Conservation (phyloP, 2,888 invertebrate genomes). For the Augiades crinisus region DNA sequence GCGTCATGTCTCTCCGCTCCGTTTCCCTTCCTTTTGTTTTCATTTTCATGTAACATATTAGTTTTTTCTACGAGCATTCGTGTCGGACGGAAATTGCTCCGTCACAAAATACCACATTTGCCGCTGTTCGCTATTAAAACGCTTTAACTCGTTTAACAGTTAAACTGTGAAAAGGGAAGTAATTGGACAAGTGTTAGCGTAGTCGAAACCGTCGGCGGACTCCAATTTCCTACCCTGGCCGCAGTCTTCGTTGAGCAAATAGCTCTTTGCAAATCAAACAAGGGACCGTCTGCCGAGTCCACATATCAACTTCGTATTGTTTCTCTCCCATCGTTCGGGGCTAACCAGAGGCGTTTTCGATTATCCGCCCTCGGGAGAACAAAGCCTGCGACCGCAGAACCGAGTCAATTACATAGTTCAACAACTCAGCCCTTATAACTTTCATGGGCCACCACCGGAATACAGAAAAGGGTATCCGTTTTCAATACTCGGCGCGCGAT, state of each 20-base stretch:
- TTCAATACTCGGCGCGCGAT: constrained; percentile 74
- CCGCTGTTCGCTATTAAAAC: constrained; percentile 52
- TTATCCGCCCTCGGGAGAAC: constrained; percentile 76
- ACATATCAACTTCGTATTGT: constrained; percentile 80
- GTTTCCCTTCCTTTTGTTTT: constrained; percentile 48
- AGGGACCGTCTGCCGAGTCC: constrained; percentile 72
- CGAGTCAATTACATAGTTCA: constrained; percentile 82
- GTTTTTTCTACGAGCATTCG: constrained; percentile 61
- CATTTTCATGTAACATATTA: constrained; percentile 67
- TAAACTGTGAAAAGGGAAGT: constrained; percentile 56
- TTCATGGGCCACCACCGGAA: constrained; percentile 77
- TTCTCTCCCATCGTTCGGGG: constrained; percentile 72
- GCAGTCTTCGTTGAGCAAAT: constrained; percentile 70
- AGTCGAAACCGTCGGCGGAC: constrained; percentile 53
- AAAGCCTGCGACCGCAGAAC: constrained; percentile 78
- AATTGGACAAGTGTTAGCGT: constrained; percentile 71
- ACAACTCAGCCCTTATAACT: constrained; percentile 81
- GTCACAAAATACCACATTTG: constrained; percentile 55
- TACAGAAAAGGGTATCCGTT: constrained; percentile 81
- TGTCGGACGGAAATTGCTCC: constrained; percentile 62
- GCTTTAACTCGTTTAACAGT: constrained; percentile 47
- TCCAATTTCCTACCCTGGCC: constrained; percentile 72
- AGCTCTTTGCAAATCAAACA: constrained; percentile 80
- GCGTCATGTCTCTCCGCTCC: constrained; percentile 55
- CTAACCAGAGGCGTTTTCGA: constrained; percentile 80